Conservation (phyloP, 2,797 vertebrate species). For the Hoplostethus atlanticus region DNA sequence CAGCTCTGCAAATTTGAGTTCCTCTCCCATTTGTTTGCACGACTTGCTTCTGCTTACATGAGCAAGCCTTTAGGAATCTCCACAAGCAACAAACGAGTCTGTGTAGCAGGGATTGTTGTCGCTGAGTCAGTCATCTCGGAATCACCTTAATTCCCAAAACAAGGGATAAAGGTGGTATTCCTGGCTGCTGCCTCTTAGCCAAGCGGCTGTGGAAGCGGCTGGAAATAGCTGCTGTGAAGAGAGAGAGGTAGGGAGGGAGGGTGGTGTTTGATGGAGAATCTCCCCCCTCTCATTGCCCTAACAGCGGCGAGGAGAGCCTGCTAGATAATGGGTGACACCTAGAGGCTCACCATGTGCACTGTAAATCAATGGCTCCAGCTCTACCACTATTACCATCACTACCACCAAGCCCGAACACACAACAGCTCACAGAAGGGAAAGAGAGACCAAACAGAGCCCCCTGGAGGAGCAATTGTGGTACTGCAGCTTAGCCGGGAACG, state of each 20-base stretch:
- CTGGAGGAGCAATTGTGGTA: conserved; percentile 47
- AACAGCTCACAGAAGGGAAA: not conserved
- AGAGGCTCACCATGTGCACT: conserved; percentile 62
- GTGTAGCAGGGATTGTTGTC: no score
- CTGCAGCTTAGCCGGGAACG: conserved; percentile 38
- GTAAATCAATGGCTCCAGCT: conserved; percentile 40
- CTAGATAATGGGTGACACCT: conserved; percentile 71
- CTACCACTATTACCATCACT: conserved; percentile 7
- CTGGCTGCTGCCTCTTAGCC: no score
- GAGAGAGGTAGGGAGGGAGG: not conserved
- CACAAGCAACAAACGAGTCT: no score
- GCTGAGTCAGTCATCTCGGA: no score
- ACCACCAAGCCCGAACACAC: not conserved
- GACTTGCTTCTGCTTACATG: no score
- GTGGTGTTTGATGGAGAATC: not conserved
- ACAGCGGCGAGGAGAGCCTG: conserved; percentile 18
- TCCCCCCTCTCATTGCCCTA: conserved; percentile 9
- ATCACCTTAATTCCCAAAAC: no score
- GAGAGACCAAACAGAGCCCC: conserved; percentile 62
- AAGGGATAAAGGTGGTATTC: no score
- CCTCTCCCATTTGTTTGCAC: no score
- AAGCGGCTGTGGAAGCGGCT: no score
- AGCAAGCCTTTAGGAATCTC: no score
- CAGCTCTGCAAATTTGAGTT: no score
- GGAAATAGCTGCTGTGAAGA: conserved; percentile 16